phyloP scores from a whole-genome alignment of 2,113 vertebrate genomes.

The Neotoma lepida region DNA sequence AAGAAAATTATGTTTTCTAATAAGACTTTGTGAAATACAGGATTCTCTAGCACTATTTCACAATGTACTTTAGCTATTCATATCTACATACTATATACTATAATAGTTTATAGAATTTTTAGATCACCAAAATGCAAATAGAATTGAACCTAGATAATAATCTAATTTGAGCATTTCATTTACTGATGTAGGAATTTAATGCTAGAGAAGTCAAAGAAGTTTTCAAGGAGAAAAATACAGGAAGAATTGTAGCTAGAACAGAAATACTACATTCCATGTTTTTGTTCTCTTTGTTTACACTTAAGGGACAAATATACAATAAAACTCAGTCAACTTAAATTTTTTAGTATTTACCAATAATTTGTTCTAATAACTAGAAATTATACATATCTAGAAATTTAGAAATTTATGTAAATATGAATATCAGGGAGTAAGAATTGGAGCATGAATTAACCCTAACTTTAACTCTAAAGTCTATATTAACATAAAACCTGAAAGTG shows the following conservation, averaged over 20 bases:
- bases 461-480: not conserved
- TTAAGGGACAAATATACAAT: not conserved
- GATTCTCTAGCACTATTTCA: not conserved
- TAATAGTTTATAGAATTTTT: not conserved
- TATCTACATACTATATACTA: no score
- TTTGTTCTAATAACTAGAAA: not conserved
- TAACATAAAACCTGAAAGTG: not conserved
- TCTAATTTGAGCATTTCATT: not conserved
- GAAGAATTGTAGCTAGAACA: not conserved
- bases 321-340: not conserved
- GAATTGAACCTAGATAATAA: not conserved
- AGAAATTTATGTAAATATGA: not conserved
- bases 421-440: not conserved
- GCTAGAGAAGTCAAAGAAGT: not conserved
- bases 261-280: not conserved
- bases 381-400: not conserved
- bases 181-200: not conserved
- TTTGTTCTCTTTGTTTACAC: not conserved
- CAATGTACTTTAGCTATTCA: not conserved
- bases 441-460: not conserved
- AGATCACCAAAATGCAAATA: not conserved
- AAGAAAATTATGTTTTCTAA: not conserved
- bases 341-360: not conserved
- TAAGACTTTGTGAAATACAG: not conserved
- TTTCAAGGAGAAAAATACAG: not conserved